Percentiles rank a stretch among this genome's conserved stretches.
These are phyloP conservation scores for Stylophora pistillata DNA, from an alignment of 64 coral and sea anemone genomes.

Conservation along the genomic window DNA sequence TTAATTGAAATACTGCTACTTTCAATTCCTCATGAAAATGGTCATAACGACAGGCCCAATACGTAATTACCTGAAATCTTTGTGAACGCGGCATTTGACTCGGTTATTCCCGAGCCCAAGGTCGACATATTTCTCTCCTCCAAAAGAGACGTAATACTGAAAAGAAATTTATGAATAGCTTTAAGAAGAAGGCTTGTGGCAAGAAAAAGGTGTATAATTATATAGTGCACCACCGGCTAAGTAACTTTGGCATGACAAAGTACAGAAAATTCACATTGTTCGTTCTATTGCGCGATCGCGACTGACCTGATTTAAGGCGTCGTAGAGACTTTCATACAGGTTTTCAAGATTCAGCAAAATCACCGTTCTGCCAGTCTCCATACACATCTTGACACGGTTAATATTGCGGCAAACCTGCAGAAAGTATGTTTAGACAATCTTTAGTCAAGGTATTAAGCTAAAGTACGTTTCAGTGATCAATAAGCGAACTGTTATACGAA, in stretches of 20 bases:
- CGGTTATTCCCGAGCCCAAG: conserved; percentile 35
- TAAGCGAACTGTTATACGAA: no score
- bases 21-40: no score
- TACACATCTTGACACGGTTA: conserved; percentile 67
- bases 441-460: no score
- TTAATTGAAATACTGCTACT: no score
- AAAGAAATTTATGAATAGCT: background rate
- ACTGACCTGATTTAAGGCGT: conserved; percentile 69
- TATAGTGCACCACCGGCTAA: no score
- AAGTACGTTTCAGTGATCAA: no score
- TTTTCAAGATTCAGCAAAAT: conserved; percentile 66
- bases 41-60: background rate
- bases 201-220: no score
- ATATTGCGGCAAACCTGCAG: conserved; percentile 69
- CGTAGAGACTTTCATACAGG: conserved; percentile 66
- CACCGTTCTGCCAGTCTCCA: conserved; percentile 71
- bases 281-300: background rate
- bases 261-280: no score
- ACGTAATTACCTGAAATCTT: conserved; percentile 26
- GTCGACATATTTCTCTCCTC: conserved; percentile 36
- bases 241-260: no score
- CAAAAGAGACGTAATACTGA: conserved; percentile 27
- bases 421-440: no score
- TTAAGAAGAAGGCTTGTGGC: no score
- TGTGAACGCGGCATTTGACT: conserved; percentile 35